phyloP scores from a whole-genome alignment of 2,797 vertebrate species.

The Clarias laeviceps region DNA sequence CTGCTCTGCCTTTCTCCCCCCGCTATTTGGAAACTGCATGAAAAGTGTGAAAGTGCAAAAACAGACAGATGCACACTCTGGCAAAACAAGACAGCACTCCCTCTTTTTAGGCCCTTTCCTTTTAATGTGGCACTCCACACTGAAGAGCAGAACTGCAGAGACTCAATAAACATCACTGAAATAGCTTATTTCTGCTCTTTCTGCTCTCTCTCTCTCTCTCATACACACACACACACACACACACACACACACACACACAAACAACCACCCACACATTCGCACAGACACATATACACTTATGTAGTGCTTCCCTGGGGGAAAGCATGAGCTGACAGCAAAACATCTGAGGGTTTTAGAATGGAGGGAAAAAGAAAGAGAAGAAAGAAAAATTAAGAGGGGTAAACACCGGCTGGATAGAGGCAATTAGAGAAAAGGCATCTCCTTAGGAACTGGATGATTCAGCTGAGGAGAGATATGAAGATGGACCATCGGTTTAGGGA shows the following conservation, averaged over 20 bases:
- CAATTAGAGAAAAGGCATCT: conserved; percentile 38
- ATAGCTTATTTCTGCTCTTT: conserved; percentile 14
- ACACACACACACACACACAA: not conserved
- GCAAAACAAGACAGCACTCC: not conserved
- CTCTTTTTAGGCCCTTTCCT: conserved; percentile 13
- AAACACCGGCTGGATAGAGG: conserved; percentile 54
- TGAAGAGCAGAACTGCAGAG: conserved; percentile 23
- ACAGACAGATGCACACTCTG: conserved; percentile 10
- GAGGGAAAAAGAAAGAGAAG: conserved; percentile 49
- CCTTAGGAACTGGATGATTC: conserved; percentile 25
- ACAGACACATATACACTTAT: conserved; percentile 10
- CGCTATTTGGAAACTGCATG: not conserved
- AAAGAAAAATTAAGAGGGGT: conserved; percentile 42
- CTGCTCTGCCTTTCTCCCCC: not conserved
- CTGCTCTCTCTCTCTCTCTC: not conserved
- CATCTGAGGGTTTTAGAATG: conserved; percentile 47
- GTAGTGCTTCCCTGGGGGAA: conserved; percentile 24
- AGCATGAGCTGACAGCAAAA: conserved; percentile 36
- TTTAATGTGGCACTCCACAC: conserved; percentile 10
- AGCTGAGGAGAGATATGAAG: conserved; percentile 36
- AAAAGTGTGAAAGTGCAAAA: not conserved
- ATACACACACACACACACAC: not conserved
- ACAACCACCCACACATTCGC: not conserved
- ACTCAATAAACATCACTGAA: conserved; percentile 39
- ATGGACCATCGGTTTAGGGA: conserved; percentile 17